These are phyloP conservation scores for Lethenteron camtschaticum DNA, from an alignment of 2,113 vertebrate genomes.

Conservation along the genomic window DNA sequence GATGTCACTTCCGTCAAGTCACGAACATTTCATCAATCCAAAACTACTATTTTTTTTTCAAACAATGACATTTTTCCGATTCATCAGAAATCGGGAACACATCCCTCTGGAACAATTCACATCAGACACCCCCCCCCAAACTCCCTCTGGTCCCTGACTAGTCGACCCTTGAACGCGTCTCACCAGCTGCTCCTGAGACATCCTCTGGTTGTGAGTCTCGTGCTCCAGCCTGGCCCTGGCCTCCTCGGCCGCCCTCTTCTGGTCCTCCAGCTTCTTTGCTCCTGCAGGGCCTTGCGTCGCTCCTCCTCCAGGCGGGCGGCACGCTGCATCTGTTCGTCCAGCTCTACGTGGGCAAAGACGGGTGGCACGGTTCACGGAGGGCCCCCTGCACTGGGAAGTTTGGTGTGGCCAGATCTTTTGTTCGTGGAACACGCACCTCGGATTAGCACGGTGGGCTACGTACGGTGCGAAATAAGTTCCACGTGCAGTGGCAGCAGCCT, in stretches of 20 bases:
- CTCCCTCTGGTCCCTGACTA: neutral
- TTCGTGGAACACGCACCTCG: neutral
- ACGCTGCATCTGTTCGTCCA: conserved; percentile 64
- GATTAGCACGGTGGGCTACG: neutral
- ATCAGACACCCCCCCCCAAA: too few relatives aligned
- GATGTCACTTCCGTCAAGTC: too few relatives aligned
- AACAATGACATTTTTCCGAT: too few relatives aligned
- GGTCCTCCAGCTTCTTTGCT: conserved; percentile 66
- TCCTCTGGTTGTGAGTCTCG: conserved; percentile 60
- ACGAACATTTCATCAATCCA: too few relatives aligned
- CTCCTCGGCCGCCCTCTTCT: conserved; percentile 58
- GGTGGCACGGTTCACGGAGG: conserved; percentile 6
- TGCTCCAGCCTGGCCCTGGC: conserved; percentile 79
- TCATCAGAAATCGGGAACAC: too few relatives aligned
- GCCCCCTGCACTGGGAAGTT: neutral
- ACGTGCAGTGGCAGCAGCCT: neutral
- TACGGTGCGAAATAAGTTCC: neutral
- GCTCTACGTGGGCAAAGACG: conserved; percentile 25
- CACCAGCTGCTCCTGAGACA: conserved; percentile 89
- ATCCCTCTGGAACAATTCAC: too few relatives aligned
- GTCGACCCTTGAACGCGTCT: conserved; percentile 12
- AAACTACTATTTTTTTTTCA: too few relatives aligned
- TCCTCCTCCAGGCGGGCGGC: conserved; percentile 63
- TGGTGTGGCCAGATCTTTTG: neutral
- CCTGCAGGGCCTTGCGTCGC: conserved; percentile 46